Conservation (phyloP, 1,140 invertebrate genomes). For the Scylla paramamosain region DNA sequence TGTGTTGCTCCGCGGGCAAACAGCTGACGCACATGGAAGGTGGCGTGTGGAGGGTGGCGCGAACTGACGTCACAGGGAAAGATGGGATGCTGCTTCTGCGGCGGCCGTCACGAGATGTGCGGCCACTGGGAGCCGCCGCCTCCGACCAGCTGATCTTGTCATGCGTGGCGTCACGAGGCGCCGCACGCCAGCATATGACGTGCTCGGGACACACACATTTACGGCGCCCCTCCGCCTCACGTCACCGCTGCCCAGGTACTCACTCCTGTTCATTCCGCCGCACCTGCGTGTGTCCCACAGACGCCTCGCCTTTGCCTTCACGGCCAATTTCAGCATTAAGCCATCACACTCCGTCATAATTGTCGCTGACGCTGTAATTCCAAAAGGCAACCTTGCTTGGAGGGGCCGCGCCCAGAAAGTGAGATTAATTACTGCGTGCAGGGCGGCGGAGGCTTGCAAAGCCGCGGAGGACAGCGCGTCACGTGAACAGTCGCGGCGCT, state of each 20-base stretch:
- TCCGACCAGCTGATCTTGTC: slow-evolving; percentile 47
- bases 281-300: neutral
- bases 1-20: slow-evolving; percentile 50
- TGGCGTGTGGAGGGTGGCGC: slow-evolving; percentile 47
- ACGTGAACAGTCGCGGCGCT: no score
- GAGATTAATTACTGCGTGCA: neutral
- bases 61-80: slow-evolving; percentile 32
- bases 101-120: slow-evolving; percentile 53
- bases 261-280: neutral
- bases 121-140: neutral
- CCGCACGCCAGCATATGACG: slow-evolving; percentile 4
- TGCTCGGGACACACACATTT: neutral
- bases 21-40: slow-evolving; percentile 66
- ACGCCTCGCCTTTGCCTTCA: neutral
- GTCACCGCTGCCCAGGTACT: slow-evolving; percentile 2
- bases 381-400: neutral
- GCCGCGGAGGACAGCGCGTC: neutral
- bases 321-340: neutral
- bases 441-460: neutral
- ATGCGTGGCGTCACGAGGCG: slow-evolving; percentile 46
- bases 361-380: slow-evolving; percentile 1
- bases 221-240: neutral
- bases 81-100: slow-evolving; percentile 54
- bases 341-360: slow-evolving; percentile 10
- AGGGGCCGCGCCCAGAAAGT: neutral